A percentile compares a stretch with the other conserved stretches of the same genome.
These are phyloP conservation scores for Cyrtorhinus lividipennis DNA, from an alignment of 1,140 invertebrate species.

Conservation along the genomic window DNA sequence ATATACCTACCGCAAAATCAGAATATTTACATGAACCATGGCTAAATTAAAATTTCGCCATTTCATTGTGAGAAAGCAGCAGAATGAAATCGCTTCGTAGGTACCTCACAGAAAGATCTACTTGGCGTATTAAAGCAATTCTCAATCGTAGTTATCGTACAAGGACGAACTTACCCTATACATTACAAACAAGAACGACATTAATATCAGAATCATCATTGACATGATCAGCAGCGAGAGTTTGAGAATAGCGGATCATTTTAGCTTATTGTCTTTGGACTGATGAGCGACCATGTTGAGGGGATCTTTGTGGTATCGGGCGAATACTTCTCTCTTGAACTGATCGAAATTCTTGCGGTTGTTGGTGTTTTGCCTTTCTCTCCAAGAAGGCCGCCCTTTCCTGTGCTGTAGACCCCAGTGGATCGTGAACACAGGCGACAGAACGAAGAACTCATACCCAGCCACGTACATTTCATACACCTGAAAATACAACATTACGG, in stretches of 20 bases:
- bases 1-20: too few relatives aligned
- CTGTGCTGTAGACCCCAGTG: slow-evolving; percentile 77
- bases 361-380: slow-evolving; percentile 67
- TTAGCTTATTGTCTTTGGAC: slow-evolving; percentile 20
- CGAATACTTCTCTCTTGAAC: slow-evolving; percentile 71
- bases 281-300: slow-evolving; percentile 38
- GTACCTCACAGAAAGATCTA: too few relatives aligned
- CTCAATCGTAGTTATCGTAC: too few relatives aligned
- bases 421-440: slow-evolving; percentile 77
- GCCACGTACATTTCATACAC: slow-evolving; percentile 88
- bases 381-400: slow-evolving; percentile 58
- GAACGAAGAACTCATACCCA: slow-evolving; percentile 75
- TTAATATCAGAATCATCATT: too few relatives aligned
- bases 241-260: background rate
- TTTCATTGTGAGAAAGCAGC: too few relatives aligned
- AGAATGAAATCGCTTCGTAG: too few relatives aligned
- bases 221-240: background rate
- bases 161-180: too few relatives aligned
- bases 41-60: too few relatives aligned
- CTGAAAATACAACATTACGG: slow-evolving; percentile 35
- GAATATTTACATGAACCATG: too few relatives aligned
- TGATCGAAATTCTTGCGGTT: slow-evolving; percentile 67
- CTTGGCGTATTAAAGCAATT: too few relatives aligned
- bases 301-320: slow-evolving; percentile 54
- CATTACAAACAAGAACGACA: too few relatives aligned